phyloP scores from a whole-genome alignment of 2,888 invertebrate species.

The Tubulanus polymorphus region DNA sequence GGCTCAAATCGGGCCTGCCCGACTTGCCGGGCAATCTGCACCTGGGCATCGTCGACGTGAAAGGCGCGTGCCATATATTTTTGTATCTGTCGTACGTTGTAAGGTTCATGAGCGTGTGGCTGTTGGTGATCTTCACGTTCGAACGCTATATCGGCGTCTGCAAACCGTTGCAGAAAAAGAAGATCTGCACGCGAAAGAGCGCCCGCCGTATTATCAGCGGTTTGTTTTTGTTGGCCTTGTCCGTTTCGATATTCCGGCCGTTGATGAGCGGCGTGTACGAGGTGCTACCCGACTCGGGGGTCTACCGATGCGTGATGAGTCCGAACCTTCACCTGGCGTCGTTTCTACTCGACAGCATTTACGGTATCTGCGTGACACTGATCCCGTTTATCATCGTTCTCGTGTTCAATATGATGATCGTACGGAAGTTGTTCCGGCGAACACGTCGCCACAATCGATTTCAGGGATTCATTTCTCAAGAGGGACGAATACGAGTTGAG shows the following conservation, averaged over 20 bases:
- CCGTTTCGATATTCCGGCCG: constrained; percentile 37
- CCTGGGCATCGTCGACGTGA: constrained; percentile 32
- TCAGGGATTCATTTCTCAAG: constrained; percentile 27
- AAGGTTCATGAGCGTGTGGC: constrained; percentile 46
- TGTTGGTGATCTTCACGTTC: constrained; percentile 42
- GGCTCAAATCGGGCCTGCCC: constrained; percentile 38
- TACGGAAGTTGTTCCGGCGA: constrained; percentile 24
- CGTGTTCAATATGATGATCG: constrained; percentile 33
- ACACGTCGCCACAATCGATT: constrained; percentile 21
- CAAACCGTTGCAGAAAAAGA: constrained; percentile 35
- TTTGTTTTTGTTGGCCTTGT: constrained; percentile 25
- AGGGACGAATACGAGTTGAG: constrained; percentile 37
- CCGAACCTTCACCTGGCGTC: constrained; percentile 22
- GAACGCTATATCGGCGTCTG: constrained; percentile 47
- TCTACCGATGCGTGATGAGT: too few species aligned
- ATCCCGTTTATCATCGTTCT: constrained; percentile 36
- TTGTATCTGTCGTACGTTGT: constrained; percentile 63
- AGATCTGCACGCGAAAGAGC: constrained; percentile 33
- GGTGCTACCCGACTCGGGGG: constrained; percentile 7
- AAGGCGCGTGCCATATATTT: constrained; percentile 68
- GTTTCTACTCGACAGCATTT: constrained; percentile 36
- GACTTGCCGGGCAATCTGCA: constrained; percentile 22
- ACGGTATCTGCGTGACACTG: constrained; percentile 30
- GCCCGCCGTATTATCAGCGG: constrained; percentile 32
- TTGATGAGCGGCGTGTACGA: constrained; percentile 25